Conservation (phyloP, 2,797 vertebrate genomes). For the Falco cherrug region DNA sequence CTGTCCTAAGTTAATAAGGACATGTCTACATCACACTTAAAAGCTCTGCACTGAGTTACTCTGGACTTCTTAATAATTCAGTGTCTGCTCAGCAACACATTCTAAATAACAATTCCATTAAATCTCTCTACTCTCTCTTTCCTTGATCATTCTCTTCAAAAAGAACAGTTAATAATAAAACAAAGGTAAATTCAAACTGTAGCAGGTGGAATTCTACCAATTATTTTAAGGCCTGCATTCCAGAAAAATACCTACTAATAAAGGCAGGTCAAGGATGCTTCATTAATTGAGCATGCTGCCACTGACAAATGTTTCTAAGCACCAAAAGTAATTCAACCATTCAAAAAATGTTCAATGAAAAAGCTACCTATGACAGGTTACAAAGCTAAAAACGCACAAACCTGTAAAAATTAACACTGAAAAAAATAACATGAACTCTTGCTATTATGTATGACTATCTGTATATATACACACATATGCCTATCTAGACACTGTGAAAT, state of each 20-base stretch:
- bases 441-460: not conserved
- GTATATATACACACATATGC: not conserved
- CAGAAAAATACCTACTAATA: not conserved
- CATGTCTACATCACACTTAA: not conserved
- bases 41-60: not conserved
- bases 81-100: not conserved
- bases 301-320: not conserved
- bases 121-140: not conserved
- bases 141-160: not conserved
- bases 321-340: not conserved
- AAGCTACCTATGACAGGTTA: not conserved
- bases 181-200: not conserved
- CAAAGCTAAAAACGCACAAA: not conserved
- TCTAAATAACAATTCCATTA: not conserved
- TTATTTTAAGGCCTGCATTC: not conserved
- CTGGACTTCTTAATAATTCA: not conserved
- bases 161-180: not conserved
- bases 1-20: not conserved
- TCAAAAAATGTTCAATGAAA: not conserved
- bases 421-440: not conserved
- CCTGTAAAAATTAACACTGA: not conserved
- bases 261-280: not conserved
- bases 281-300: not conserved
- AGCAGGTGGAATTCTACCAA: not conserved
- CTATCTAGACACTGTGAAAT: not conserved